Conservation (phyloP, 2,888 invertebrate species). For the Lysandra coridon region DNA sequence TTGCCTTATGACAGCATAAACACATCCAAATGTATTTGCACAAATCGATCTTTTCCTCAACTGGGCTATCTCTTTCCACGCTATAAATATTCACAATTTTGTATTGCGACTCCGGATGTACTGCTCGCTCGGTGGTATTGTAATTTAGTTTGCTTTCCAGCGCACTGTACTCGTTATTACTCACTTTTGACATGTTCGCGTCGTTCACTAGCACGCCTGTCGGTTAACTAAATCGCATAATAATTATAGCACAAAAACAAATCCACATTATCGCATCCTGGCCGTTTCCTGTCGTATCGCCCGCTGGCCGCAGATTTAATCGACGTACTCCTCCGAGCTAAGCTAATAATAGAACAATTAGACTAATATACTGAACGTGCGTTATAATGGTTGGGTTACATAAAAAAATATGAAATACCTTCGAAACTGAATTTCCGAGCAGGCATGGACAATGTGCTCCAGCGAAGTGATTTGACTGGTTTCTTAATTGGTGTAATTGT, state of each 20-base stretch:
- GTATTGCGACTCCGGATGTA: constrained; percentile 41
- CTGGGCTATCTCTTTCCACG: constrained; percentile 43
- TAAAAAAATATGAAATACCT: constrained; percentile 44
- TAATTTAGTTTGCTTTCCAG: not conserved
- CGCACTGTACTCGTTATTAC: constrained; percentile 34
- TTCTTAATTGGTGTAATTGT: constrained; percentile 41
- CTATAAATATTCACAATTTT: constrained; percentile 61
- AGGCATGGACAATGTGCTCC: constrained; percentile 60
- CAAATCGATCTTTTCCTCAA: constrained; percentile 48
- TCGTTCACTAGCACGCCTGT: constrained; percentile 46
- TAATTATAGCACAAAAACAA: constrained; percentile 57
- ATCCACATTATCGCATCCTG: constrained; percentile 70
- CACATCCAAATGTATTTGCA: constrained; percentile 50
- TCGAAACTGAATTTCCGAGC: constrained; percentile 48
- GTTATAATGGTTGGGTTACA: constrained; percentile 24
- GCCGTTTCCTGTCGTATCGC: constrained; percentile 64
- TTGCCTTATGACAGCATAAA: constrained; percentile 56
- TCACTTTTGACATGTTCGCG: constrained; percentile 53
- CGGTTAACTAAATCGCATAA: constrained; percentile 48
- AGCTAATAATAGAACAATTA: constrained; percentile 50
- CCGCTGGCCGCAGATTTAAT: constrained; percentile 51
- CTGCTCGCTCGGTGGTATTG: constrained; percentile 15
- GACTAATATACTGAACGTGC: constrained; percentile 38
- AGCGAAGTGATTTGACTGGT: constrained; percentile 55
- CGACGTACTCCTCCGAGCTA: constrained; percentile 43